Evolutionary conservation across 1,140 invertebrate genomes (phyloP).

Genomic region (Anadara kagoshimensis): DNA sequence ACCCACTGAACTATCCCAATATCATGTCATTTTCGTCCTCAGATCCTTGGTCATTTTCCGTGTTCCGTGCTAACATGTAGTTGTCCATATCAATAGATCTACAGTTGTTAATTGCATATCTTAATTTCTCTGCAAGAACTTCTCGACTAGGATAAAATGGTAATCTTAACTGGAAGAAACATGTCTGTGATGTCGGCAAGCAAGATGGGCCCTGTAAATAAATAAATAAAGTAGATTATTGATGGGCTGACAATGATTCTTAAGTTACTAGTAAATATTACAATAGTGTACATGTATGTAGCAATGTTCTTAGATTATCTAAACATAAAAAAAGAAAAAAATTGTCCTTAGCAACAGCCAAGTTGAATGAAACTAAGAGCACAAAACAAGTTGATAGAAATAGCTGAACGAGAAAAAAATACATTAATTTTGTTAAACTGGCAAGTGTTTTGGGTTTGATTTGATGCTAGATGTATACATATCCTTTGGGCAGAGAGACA

Average conservation of each 20-base stretch:
- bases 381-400: no score
- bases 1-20: neutral
- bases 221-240: slow-evolving; percentile 20
- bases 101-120: slow-evolving; percentile 83
- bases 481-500: no score
- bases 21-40: slow-evolving; percentile 74
- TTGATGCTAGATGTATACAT: no score
- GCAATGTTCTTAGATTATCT: no score
- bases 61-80: slow-evolving; percentile 82
- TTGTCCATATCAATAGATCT: slow-evolving; percentile 85
- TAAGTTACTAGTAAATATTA: no score
- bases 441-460: no score
- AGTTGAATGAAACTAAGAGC: no score
- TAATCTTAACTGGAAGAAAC: slow-evolving; percentile 83
- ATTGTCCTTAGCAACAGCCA: no score
- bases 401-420: no score
- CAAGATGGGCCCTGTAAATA: slow-evolving; percentile 77
- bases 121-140: slow-evolving; percentile 79
- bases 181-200: slow-evolving; percentile 82
- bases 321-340: no score
- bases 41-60: slow-evolving; percentile 75
- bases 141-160: slow-evolving; percentile 79
- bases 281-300: no score
- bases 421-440: no score
- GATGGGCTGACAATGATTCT: neutral